Base-by-base conservation (phyloP, 1,140 invertebrate genomes). In the Zaprionus taronus region DNA sequence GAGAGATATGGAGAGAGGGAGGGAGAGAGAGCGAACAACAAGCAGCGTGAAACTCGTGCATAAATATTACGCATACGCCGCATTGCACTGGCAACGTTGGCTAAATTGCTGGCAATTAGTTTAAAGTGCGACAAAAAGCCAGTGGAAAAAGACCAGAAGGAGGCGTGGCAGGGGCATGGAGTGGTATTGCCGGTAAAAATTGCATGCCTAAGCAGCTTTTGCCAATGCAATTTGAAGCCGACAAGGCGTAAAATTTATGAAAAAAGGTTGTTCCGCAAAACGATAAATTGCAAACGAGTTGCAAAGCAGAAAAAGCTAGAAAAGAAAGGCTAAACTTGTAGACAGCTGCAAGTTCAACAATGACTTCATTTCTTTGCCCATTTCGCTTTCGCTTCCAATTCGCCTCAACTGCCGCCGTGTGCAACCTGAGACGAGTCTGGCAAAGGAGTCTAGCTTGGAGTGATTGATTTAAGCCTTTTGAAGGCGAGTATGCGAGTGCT, bases 71-170 rank as follows among this genome's bases (percentile, higher is more conserved):
- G 81, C 84, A 89, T 89, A 90, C 84, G 84, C 84, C 85, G 81
- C 85, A 90, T 74, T 89, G 81, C 81, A 80, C 85, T 81, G 81
- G 62, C 65, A 89, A 74, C 85, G 85, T 81, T 87, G 77, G 84
- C 85, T 87, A 87, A 87, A 87, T 89, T 90, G 84, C 85, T 81
- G 78, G 84, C 84, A 87, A 87, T 87, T 87, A 87, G 85, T 89
- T 84, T 76, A 79, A 87, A 87, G 81, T 87, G 81, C 84, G 72
- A 76, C 77, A 74, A 63, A 47, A 67, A 80, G 77, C 58, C 20
- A 60, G n/a, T 14, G 47, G n/a, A 61, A 26, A 38, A 68, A 64
- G 41, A 76, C 3, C 56, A 36, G n/a, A 34, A 22, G 44, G 34
- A 20, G n/a, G 26, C 7, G 38, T 24, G 14, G 26, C 28, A 55